Evolutionary conservation across 2,113 vertebrate species (phyloP).

Genomic region (Pygoscelis adeliae): DNA sequence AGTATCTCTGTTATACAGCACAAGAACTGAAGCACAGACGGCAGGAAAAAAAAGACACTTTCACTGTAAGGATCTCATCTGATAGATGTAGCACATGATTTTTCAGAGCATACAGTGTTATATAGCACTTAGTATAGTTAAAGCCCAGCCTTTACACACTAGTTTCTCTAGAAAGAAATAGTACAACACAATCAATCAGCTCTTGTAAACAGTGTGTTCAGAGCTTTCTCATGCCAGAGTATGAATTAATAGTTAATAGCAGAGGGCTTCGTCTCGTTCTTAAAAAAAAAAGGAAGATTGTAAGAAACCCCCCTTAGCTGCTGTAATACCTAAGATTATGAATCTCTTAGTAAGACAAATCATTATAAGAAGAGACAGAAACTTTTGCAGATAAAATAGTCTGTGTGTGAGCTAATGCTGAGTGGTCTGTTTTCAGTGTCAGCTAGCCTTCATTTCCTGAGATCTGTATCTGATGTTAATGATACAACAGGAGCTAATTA

Average conservation of each 20-base stretch:
- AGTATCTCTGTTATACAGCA: neutral
- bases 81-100: neutral
- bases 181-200: neutral
- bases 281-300: neutral
- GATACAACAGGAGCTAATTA: slow-evolving; percentile 8
- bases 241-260: neutral
- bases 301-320: neutral
- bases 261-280: neutral
- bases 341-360: neutral
- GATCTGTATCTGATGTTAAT: neutral
- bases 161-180: neutral
- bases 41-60: neutral
- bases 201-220: neutral
- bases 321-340: neutral
- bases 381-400: neutral
- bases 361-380: neutral
- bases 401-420: neutral
- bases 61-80: neutral
- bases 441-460: neutral
- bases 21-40: neutral
- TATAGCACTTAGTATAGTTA: neutral
- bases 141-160: neutral
- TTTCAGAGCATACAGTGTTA: neutral
- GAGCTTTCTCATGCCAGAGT: neutral
- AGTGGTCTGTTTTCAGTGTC: neutral